Conservation (phyloP, 2,797 vertebrate genomes). For the Myotis vivesi region DNA sequence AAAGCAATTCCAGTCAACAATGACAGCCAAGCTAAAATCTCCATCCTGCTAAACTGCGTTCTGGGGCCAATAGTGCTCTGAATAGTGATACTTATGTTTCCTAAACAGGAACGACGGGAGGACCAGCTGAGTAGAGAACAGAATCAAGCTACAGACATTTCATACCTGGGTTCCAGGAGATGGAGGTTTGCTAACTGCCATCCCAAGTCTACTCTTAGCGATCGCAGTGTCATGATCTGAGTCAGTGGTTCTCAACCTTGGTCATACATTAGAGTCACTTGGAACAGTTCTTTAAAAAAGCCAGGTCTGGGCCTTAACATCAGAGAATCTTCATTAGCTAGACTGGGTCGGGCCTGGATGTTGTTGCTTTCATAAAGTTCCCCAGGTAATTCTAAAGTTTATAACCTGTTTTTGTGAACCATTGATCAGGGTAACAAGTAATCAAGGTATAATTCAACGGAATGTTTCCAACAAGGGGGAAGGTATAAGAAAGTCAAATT, state of each 20-base stretch:
- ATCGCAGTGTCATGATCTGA: neutral
- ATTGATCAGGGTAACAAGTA: neutral
- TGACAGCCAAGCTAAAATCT: conserved; percentile 32
- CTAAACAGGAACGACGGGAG: neutral
- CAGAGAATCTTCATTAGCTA: neutral
- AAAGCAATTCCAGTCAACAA: conserved; percentile 30
- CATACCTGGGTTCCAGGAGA: neutral
- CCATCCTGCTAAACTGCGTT: conserved; percentile 20
- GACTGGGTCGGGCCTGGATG: neutral
- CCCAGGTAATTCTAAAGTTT: neutral
- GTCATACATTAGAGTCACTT: neutral
- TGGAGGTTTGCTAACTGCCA: neutral
- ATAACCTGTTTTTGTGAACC: neutral
- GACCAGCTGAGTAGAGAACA: neutral
- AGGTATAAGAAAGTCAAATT: neutral
- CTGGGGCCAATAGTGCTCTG: conserved; percentile 8
- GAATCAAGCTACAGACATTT: neutral
- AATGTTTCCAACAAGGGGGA: neutral
- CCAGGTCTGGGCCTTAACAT: neutral
- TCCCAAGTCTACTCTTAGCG: neutral
- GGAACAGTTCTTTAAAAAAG: neutral
- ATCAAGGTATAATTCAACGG: neutral
- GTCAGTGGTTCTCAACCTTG: neutral
- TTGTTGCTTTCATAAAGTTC: neutral
- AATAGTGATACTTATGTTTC: neutral